Evolutionary conservation across 2,113 vertebrate genomes (phyloP).

Genomic region (Tachysurus fulvidraco): DNA sequence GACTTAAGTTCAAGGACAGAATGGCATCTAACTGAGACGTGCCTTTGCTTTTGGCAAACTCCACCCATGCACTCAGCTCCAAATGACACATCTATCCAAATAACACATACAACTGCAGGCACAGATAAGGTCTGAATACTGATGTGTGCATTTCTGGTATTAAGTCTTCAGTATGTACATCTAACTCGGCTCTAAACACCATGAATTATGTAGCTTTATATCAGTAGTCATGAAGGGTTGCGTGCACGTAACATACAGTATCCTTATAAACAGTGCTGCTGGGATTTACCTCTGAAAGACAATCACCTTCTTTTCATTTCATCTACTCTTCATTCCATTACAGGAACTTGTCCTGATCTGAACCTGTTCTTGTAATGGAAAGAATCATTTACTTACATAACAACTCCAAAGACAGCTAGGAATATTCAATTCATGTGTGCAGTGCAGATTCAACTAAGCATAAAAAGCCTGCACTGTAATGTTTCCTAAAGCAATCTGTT

Average conservation of each 20-base stretch:
- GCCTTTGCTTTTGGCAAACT: slow-evolving; percentile 22
- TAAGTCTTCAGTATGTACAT: neutral
- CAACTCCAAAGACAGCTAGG: neutral
- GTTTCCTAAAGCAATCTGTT: slow-evolving; percentile 1
- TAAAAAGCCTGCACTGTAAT: neutral
- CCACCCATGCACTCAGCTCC: slow-evolving; percentile 3
- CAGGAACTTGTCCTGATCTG: neutral
- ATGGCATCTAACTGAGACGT: neutral
- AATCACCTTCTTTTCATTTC: neutral
- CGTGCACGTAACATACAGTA: neutral
- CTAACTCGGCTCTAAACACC: neutral
- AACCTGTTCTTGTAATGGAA: neutral
- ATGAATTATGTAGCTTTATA: neutral
- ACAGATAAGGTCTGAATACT: neutral
- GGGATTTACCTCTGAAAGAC: neutral
- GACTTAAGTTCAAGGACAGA: slow-evolving; percentile 19
- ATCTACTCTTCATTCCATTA: neutral
- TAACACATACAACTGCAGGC: neutral
- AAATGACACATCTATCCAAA: neutral
- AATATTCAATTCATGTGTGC: neutral
- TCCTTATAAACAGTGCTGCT: neutral
- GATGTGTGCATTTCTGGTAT: neutral
- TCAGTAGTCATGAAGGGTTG: neutral
- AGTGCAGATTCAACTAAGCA: neutral
- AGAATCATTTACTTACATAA: neutral